A percentile compares a stretch with the other conserved stretches of the same genome.
Conservation (phyloP, 2,888 invertebrate genomes). For the Brachyopa scutellaris region DNA sequence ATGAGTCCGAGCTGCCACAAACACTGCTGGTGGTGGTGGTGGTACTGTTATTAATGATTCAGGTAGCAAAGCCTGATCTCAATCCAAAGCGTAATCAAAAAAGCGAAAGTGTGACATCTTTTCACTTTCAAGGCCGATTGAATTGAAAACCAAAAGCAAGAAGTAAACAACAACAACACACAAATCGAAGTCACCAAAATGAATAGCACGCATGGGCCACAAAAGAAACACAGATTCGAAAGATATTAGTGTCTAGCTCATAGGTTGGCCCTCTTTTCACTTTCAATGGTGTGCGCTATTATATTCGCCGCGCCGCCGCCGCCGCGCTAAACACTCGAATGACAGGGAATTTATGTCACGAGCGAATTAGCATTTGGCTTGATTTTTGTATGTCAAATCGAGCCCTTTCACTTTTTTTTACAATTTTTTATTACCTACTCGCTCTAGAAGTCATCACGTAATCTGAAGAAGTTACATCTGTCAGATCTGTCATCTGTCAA, state of each 20-base stretch:
- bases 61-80: conserved; percentile 70
- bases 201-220: conserved; percentile 18
- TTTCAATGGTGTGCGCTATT: conserved; percentile 40
- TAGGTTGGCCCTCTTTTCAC: conserved; percentile 58
- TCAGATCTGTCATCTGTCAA: conserved; percentile 28
- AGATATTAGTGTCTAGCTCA: conserved; percentile 36
- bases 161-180: conserved; percentile 3
- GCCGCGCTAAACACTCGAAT: conserved; percentile 25
- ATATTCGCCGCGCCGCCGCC: no score
- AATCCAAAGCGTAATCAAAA: conserved; percentile 69
- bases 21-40: not conserved
- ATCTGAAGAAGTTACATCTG: conserved; percentile 12
- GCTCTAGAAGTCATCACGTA: conserved; percentile 24
- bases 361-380: conserved; percentile 61
- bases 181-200: conserved; percentile 31
- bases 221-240: conserved; percentile 21
- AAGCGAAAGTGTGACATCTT: conserved; percentile 73
- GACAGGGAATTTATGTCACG: conserved; percentile 60
- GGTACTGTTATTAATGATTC: conserved; percentile 64
- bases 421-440: not conserved
- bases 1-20: conserved; percentile 11
- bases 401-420: conserved; percentile 65
- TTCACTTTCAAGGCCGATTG: conserved; percentile 72
- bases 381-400: conserved; percentile 30
- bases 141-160: conserved; percentile 37